These are phyloP conservation scores for Drosophila neutralis DNA, from an alignment of 2,888 invertebrate species.

Conservation along the genomic window DNA sequence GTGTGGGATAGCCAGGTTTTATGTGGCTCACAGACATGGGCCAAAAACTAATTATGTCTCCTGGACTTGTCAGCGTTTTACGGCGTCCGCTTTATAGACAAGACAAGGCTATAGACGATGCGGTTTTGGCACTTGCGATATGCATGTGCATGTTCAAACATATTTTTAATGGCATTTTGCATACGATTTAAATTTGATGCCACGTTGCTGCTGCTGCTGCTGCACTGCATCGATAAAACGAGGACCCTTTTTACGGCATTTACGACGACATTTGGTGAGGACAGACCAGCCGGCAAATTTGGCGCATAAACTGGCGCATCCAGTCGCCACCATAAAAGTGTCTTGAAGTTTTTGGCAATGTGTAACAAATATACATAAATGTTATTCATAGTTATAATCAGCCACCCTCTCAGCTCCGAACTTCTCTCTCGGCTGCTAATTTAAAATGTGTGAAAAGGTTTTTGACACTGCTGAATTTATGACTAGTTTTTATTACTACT, in stretches of 20 bases:
- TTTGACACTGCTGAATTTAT: slow-evolving; percentile 52
- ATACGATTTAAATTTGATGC: slow-evolving; percentile 67
- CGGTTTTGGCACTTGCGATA: slow-evolving; percentile 56
- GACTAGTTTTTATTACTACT: slow-evolving; percentile 5
- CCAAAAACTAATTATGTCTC: slow-evolving; percentile 69
- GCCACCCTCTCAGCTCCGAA: not conserved
- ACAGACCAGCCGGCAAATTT: slow-evolving; percentile 63
- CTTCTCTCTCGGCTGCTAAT: not conserved
- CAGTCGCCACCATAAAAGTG: slow-evolving; percentile 60
- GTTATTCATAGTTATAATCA: slow-evolving; percentile 52
- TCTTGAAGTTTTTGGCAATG: slow-evolving; percentile 54
- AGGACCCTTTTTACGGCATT: slow-evolving; percentile 31
- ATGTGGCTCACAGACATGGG: slow-evolving; percentile 57
- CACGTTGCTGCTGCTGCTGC: slow-evolving; percentile 7
- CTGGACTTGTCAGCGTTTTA: slow-evolving; percentile 43
- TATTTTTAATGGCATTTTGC: slow-evolving; percentile 72
- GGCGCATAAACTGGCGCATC: slow-evolving; percentile 63
- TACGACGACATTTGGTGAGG: slow-evolving; percentile 27
- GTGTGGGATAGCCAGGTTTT: slow-evolving; percentile 34
- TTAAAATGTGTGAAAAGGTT: slow-evolving; percentile 62
- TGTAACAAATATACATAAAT: slow-evolving; percentile 54
- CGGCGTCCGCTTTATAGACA: slow-evolving; percentile 46
- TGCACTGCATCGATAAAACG: slow-evolving; percentile 66
- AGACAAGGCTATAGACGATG: slow-evolving; percentile 27
- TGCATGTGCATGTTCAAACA: slow-evolving; percentile 18